phyloP scores from a whole-genome alignment of 2,113 vertebrate species.

The Hippocampus guttulatus region DNA sequence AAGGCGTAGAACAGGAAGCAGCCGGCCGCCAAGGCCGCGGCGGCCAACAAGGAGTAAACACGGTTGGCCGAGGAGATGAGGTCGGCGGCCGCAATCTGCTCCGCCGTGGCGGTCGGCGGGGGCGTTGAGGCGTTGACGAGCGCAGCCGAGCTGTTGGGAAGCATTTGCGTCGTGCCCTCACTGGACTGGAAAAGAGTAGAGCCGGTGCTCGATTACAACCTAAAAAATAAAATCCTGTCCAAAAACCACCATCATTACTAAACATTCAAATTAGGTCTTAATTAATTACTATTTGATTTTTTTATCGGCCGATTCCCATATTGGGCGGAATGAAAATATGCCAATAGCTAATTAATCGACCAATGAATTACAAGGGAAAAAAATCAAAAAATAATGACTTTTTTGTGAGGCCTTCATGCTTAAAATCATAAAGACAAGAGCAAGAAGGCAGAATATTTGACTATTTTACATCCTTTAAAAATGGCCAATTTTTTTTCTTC shows the following conservation, averaged over 20 bases:
- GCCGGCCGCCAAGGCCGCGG: slow-evolving; percentile 61
- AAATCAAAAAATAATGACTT: no score
- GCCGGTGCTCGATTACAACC: not conserved
- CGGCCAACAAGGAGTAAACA: slow-evolving; percentile 65
- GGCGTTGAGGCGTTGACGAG: not conserved
- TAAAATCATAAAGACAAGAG: no score
- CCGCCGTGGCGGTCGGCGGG: not conserved
- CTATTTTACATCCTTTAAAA: no score
- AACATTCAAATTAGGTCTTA: no score
- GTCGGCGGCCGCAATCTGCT: slow-evolving; percentile 58
- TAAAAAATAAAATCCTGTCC: no score
- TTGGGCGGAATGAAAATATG: not conserved
- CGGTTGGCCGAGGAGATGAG: slow-evolving; percentile 69
- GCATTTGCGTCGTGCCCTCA: not conserved
- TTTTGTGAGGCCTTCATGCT: no score
- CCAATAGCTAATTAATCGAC: not conserved
- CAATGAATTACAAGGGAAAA: not conserved
- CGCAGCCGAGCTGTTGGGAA: not conserved
- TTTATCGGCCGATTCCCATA: not conserved
- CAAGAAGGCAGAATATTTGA: no score
- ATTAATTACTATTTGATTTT: no score
- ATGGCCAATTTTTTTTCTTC: no score
- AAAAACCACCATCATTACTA: no score
- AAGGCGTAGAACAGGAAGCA: slow-evolving; percentile 67
- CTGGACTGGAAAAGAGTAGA: slow-evolving; percentile 35